Base-by-base conservation (phyloP, 2,888 invertebrate species). In the Podabrus alpinus region DNA sequence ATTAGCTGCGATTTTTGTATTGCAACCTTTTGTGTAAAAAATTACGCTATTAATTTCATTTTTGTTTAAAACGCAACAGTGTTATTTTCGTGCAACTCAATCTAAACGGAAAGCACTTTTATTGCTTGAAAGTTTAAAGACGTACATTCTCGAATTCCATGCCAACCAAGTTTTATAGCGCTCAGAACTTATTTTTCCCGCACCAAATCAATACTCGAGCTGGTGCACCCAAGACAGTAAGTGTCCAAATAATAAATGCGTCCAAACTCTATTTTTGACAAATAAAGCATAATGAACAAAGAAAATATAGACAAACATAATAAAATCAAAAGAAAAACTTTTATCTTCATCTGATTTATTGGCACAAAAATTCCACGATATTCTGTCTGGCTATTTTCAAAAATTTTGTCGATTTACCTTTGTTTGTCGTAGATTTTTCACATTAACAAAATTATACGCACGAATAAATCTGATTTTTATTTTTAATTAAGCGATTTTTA, bases 121-220 rank as follows among this genome's bases (percentile, higher is more conserved):
- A 72, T 77, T 77, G 71, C 72, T 64, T 71, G 66, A 75, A 80
- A 75, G 68, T 69, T 79, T 76, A 77, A 72, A 66, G 73, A 73
- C 69, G 71, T 61, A 73, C 74, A 81, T 78, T 81, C 79, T 77
- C 76, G 78, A 80, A 81, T 80, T 80, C 79, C 79, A 76, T 76
- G 78, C 74, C 80, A 82, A 85, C 74, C 80, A 82, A 85, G 84
- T 83, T 86, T 86, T 86, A 85, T 86, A 86, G 85, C 85, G 86
- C 86, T 86, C 74, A 85, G 86, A 85, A 86, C 86, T 86, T 86
- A 86, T 87, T 87, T 86, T 86, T 86, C 85, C 83, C 82, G 82
- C 81, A 83, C 81, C 82, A 84, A 86, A 86, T 86, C 86, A 86
- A 86, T 86, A 86, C 85, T 82, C 79, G 15, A 16, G 71, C 73